phyloP scores from a whole-genome alignment of 1,140 invertebrate species.

The Forficula auricularia region DNA sequence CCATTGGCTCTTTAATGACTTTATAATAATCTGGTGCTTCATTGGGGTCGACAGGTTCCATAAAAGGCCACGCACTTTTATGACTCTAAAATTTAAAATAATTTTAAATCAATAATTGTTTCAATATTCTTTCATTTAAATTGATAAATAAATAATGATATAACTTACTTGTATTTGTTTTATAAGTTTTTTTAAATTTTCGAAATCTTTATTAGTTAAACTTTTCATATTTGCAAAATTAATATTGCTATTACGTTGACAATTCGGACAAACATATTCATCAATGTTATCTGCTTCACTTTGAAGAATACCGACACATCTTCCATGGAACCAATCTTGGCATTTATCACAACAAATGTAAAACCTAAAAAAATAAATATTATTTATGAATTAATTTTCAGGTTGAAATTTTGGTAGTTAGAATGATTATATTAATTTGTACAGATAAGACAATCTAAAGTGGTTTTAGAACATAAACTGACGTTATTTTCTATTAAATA shows the following conservation, averaged over 20 bases:
- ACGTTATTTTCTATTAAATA: no score
- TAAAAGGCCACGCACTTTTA: conserved; percentile 92
- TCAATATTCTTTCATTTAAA: conserved; percentile 7
- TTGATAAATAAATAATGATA: conserved; percentile 2
- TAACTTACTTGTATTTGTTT: conserved; percentile 70
- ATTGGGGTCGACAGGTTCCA: conserved; percentile 85
- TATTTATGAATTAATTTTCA: no score
- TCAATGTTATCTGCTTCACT: conserved; percentile 87
- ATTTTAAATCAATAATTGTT: conserved; percentile 5
- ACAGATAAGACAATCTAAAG: no score
- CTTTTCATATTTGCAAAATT: conserved; percentile 82
- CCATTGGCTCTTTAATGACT: conserved; percentile 96
- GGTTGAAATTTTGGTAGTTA: no score
- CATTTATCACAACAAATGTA: conserved; percentile 96
- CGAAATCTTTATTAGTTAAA: conserved; percentile 63
- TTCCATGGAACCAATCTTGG: conserved; percentile 97
- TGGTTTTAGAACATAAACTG: no score
- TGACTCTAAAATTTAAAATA: conserved; percentile 39
- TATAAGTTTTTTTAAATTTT: conserved; percentile 64
- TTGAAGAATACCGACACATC: conserved; percentile 89
- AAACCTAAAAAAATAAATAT: conserved; percentile 47
- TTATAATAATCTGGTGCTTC: conserved; percentile 95
- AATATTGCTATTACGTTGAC: conserved; percentile 70
- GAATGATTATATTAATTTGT: no score
- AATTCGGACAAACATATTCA: conserved; percentile 91